Evolutionary conservation across 2,113 vertebrate species (phyloP).

Genomic region (Nothoprocta pentlandii): DNA sequence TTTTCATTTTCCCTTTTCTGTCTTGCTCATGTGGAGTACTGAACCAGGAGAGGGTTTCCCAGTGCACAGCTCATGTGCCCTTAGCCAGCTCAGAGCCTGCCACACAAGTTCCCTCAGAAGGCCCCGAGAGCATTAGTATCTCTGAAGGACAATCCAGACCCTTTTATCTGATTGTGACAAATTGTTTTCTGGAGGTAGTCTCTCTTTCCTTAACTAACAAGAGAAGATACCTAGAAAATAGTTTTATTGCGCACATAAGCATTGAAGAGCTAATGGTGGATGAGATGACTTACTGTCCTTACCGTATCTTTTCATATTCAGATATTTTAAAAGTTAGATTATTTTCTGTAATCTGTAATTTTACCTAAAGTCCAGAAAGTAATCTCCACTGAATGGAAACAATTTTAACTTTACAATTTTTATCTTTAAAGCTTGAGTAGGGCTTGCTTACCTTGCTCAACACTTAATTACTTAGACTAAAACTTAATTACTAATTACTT

Average conservation of each 20-base stretch:
- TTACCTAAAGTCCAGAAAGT: background rate
- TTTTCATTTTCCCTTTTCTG: background rate
- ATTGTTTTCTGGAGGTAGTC: background rate
- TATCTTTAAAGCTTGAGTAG: too few relatives aligned
- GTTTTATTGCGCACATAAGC: background rate
- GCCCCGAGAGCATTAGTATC: background rate
- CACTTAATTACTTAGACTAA: too few relatives aligned
- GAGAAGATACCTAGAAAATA: background rate
- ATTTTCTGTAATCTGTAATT: background rate
- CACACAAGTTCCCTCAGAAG: background rate
- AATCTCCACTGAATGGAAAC: background rate
- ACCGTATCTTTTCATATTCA: background rate
- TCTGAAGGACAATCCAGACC: background rate
- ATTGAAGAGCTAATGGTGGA: background rate
- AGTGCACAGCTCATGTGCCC: fast-evolving
- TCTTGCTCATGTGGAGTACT: background rate
- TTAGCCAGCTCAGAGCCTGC: background rate
- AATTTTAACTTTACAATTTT: background rate
- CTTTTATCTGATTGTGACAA: background rate
- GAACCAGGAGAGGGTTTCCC: background rate
- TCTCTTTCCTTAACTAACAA: background rate
- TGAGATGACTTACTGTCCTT: background rate
- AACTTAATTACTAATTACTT: background rate
- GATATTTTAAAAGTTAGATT: background rate
- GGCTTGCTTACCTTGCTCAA: too few relatives aligned